These are phyloP conservation scores for Anoura caudifer DNA, from an alignment of 2,113 vertebrate species.

Conservation along the genomic window DNA sequence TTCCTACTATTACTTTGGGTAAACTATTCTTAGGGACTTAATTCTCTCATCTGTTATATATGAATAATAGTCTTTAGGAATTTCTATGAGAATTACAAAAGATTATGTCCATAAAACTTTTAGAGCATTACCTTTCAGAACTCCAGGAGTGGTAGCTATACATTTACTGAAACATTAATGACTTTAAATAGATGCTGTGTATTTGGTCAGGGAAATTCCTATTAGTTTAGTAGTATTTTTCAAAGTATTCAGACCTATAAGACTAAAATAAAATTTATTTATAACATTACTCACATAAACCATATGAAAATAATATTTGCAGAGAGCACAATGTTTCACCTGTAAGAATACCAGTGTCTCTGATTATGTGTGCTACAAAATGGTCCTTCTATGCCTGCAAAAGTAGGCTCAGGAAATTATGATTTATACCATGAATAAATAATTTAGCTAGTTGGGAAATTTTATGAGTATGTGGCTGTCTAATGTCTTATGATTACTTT, in stretches of 20 bases:
- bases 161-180: background rate
- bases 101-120: background rate
- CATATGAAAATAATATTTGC: background rate
- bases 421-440: background rate
- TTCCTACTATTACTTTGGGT: background rate
- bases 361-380: background rate
- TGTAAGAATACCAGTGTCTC: background rate
- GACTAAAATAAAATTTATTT: background rate
- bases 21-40: background rate
- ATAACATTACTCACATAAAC: background rate
- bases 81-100: slow-evolving; percentile 20
- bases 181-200: background rate
- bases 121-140: background rate
- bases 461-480: background rate
- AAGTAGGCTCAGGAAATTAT: background rate
- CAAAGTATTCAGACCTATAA: background rate
- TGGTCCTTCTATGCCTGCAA: background rate
- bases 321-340: background rate
- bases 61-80: background rate
- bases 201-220: background rate
- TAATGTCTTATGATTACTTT: background rate
- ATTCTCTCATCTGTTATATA: background rate
- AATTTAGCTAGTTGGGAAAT: background rate
- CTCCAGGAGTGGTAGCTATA: background rate
- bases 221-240: background rate